Conservation (phyloP, 2,797 vertebrate genomes). For the Cichlasoma orientale region DNA sequence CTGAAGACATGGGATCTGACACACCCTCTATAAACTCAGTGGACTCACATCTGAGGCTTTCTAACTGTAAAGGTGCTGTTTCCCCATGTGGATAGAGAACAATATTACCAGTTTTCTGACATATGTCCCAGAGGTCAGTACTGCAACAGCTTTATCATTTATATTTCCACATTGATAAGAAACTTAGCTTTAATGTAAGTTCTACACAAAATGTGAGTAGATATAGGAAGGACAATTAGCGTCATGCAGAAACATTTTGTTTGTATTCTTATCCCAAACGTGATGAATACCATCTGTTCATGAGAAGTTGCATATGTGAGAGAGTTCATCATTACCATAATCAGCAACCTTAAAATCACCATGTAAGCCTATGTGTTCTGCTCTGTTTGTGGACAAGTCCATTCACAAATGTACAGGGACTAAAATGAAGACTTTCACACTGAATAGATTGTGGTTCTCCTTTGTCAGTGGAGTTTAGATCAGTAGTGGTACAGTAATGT, state of each 20-base stretch:
- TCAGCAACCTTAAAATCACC: neutral
- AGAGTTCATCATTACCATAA: neutral
- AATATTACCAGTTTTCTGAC: neutral
- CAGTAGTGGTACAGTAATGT: too few species aligned
- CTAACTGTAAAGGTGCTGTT: neutral
- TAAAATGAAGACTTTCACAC: too few species aligned
- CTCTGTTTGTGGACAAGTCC: too few species aligned
- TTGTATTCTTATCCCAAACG: neutral
- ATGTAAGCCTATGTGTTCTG: neutral
- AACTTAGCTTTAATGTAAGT: neutral
- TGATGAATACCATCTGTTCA: slow-evolving; percentile 7
- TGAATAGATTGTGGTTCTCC: too few species aligned
- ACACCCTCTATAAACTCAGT: slow-evolving; percentile 13
- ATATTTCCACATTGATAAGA: neutral
- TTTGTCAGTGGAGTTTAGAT: too few species aligned
- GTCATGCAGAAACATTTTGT: neutral
- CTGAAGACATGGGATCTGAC: slow-evolving; percentile 7
- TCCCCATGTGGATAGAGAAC: neutral
- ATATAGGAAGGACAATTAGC: neutral
- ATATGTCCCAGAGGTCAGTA: neutral
- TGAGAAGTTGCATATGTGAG: neutral
- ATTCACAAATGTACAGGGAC: too few species aligned
- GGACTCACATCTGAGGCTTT: fast-evolving
- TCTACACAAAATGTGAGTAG: neutral
- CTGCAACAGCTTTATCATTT: neutral